These are phyloP conservation scores for Dasypogon diadema DNA, from an alignment of 2,888 invertebrate genomes.

Conservation along the genomic window DNA sequence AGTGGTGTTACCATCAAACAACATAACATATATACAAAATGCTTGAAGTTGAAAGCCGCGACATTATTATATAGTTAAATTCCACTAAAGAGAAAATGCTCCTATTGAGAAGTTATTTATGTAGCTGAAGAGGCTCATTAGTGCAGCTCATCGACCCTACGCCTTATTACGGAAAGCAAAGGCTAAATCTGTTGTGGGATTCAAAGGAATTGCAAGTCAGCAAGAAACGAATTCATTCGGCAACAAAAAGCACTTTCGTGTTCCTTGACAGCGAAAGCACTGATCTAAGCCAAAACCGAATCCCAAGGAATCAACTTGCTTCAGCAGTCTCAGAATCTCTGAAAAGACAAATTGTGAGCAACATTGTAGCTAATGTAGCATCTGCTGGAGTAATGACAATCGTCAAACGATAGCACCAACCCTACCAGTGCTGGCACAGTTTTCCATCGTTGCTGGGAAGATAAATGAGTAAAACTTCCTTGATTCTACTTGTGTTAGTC, in stretches of 20 bases:
- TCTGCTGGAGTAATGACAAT: conserved; percentile 14
- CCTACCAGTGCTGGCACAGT: background rate
- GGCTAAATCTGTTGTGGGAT: conserved; percentile 5
- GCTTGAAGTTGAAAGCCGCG: too few species aligned
- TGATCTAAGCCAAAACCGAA: too few species aligned
- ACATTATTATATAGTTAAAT: too few species aligned
- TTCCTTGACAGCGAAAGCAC: too few species aligned
- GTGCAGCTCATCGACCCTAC: background rate
- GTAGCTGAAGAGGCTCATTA: background rate
- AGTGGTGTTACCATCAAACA: too few species aligned
- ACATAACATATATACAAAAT: too few species aligned
- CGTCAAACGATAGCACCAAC: background rate
- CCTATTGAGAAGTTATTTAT: too few species aligned
- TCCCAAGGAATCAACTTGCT: conserved; percentile 10
- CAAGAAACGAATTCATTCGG: background rate
- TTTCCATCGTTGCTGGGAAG: background rate
- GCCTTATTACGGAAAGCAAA: conserved; percentile 1
- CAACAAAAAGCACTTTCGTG: background rate
- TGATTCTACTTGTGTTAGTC: background rate
- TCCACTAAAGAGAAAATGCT: too few species aligned
- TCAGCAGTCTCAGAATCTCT: background rate
- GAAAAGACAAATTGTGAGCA: conserved; percentile 23
- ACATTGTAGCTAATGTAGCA: conserved; percentile 8
- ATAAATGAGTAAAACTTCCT: conserved; percentile 14
- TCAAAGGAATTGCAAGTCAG: conserved; percentile 32